These are phyloP conservation scores for Cichladusa arquata DNA, from an alignment of 2,113 vertebrate genomes.

Conservation along the genomic window DNA sequence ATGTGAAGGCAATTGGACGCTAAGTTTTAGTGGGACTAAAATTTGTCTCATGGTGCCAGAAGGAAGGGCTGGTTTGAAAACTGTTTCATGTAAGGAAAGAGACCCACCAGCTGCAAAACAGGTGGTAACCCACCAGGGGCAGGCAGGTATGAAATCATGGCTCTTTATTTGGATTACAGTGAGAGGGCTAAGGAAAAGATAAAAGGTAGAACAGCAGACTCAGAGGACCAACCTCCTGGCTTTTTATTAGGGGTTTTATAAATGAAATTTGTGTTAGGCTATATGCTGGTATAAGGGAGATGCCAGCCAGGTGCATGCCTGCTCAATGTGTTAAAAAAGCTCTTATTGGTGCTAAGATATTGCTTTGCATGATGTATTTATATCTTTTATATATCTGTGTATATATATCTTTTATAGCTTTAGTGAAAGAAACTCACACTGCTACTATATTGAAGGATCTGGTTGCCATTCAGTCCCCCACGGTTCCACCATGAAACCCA, in stretches of 20 bases:
- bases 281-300: background rate
- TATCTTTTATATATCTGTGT: background rate
- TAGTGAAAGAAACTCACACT: background rate
- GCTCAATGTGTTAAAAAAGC: background rate
- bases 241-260: background rate
- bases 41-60: background rate
- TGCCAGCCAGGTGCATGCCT: background rate
- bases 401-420: background rate
- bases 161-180: background rate
- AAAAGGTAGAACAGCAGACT: background rate
- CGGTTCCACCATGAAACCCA: background rate
- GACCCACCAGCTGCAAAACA: constrained; percentile 32
- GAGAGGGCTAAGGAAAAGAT: background rate
- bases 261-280: background rate
- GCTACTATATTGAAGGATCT: background rate
- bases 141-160: background rate
- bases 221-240: background rate
- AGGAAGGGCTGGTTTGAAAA: background rate
- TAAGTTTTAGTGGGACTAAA: background rate
- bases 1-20: background rate
- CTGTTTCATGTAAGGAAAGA: background rate
- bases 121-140: constrained; percentile 33
- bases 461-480: background rate
- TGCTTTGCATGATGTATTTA: background rate
- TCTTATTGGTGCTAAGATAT: background rate